Evolutionary conservation across 2,888 invertebrate genomes (phyloP).

Genomic region (Bugulina stolonifera): DNA sequence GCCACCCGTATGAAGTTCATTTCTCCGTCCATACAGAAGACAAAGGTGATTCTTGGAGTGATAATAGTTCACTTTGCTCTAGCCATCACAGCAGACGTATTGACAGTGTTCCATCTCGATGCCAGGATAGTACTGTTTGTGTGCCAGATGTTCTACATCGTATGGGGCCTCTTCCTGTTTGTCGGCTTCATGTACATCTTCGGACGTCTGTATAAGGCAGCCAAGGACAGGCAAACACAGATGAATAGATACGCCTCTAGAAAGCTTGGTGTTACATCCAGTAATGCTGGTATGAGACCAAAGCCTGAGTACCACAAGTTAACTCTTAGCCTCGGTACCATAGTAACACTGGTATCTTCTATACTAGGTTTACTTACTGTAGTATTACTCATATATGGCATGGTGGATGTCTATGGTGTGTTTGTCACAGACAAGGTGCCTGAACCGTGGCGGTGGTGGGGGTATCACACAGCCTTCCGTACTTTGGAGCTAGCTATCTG

Average conservation of each 20-base stretch:
- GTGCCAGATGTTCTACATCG: conserved; percentile 72
- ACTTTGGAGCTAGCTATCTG: conserved; percentile 82
- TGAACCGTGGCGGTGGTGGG: conserved; percentile 79
- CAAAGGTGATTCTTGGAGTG: conserved; percentile 70
- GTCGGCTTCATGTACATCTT: conserved; percentile 65
- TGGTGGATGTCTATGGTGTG: conserved; percentile 61
- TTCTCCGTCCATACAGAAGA: conserved; percentile 62
- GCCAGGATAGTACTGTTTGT: conserved; percentile 67
- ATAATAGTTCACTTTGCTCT: conserved; percentile 72
- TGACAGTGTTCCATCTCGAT: conserved; percentile 71
- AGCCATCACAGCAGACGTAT: conserved; percentile 59
- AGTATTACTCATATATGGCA: conserved; percentile 75
- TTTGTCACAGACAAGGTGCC: conserved; percentile 46
- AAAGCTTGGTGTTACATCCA: conserved; percentile 34
- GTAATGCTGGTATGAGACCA: conserved; percentile 31
- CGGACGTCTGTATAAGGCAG: conserved; percentile 41
- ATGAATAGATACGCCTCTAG: conserved; percentile 36
- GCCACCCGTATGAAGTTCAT: conserved; percentile 61
- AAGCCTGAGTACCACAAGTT: conserved; percentile 47
- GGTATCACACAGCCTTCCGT: conserved; percentile 78
- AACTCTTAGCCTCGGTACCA: conserved; percentile 74
- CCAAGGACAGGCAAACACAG: conserved; percentile 44
- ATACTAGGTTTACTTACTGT: conserved; percentile 76
- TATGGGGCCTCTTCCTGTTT: conserved; percentile 76
- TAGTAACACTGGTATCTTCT: conserved; percentile 80